These are phyloP conservation scores for Phenganax marumi DNA, from an alignment of 92 coral and sea anemone species.

Conservation along the genomic window DNA sequence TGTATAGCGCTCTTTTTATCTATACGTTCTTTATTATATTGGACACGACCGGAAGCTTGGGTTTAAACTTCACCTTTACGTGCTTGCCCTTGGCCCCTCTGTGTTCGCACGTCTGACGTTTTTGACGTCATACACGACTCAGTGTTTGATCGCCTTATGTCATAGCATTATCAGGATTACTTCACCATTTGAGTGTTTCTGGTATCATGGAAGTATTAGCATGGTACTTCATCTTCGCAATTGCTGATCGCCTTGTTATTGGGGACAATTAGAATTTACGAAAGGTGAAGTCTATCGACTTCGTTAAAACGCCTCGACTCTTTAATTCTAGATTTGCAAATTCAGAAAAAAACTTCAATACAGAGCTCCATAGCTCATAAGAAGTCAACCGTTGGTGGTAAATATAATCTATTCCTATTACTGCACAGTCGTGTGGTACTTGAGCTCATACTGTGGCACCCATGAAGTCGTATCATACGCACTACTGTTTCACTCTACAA, in stretches of 20 bases:
- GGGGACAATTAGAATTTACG: not conserved
- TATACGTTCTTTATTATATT: no score
- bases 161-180: not conserved
- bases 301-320: no score
- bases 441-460: slow-evolving; percentile 25
- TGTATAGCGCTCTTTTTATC: no score
- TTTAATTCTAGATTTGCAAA: not conserved
- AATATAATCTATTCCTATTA: slow-evolving; percentile 9
- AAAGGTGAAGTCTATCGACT: no score
- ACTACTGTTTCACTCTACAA: not conserved
- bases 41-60: no score
- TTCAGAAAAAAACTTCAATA: not conserved
- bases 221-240: not conserved
- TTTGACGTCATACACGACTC: not conserved
- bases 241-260: not conserved
- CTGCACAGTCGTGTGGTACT: slow-evolving; percentile 14
- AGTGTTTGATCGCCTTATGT: not conserved
- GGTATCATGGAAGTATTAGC: not conserved
- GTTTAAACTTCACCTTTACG: not conserved
- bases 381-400: not conserved
- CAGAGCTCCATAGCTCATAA: not conserved
- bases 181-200: not conserved
- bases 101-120: not conserved
- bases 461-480: not conserved
- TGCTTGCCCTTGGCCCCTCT: slow-evolving; percentile 8